These are phyloP conservation scores for Phalanger gymnotis DNA, from an alignment of 2,797 vertebrate species.

Conservation along the genomic window DNA sequence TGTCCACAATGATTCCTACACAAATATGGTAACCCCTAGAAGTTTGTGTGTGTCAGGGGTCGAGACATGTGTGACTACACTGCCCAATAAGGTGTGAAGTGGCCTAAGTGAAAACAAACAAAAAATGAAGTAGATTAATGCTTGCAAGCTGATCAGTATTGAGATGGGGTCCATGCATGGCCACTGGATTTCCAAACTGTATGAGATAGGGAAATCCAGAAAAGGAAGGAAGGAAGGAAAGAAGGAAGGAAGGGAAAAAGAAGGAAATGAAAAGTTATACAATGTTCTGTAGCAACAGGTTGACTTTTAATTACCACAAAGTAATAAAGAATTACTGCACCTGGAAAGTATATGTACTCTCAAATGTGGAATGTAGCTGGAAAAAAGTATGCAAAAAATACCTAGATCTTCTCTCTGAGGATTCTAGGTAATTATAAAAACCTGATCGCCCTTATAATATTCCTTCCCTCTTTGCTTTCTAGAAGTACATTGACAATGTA, in stretches of 20 bases:
- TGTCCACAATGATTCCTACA: not conserved
- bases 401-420: not conserved
- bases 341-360: not conserved
- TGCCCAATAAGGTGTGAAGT: not conserved
- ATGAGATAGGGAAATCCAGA: not conserved
- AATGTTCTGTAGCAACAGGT: not conserved
- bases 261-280: not conserved
- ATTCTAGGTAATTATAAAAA: not conserved
- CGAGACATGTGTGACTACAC: fast-evolving
- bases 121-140: not conserved
- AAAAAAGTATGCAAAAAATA: not conserved
- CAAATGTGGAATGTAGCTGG: not conserved
- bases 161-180: not conserved
- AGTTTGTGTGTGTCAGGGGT: not conserved
- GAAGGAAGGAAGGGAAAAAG: not conserved
- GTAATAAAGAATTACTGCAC: not conserved
- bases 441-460: not conserved
- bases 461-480: not conserved
- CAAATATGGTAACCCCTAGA: not conserved
- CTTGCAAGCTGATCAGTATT: not conserved
- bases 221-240: not conserved
- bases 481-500: not conserved
- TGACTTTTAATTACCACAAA: not conserved
- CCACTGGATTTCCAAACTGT: not conserved
- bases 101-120: not conserved